Conservation (phyloP, 1,140 invertebrate species). For the Neotoxoptera formosana region DNA sequence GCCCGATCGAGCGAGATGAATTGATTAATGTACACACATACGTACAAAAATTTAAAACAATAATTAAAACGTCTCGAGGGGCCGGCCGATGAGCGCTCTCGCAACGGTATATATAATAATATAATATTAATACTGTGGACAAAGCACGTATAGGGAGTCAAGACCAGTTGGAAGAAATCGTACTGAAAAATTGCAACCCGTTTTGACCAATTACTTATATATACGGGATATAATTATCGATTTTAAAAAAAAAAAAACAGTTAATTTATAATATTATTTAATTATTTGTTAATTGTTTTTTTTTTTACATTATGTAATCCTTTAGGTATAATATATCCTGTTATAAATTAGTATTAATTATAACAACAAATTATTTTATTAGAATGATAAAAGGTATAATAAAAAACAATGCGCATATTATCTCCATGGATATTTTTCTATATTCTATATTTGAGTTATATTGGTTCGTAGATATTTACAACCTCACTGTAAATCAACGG, state of each 20-base stretch:
- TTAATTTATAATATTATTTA: no score
- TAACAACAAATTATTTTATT: background rate
- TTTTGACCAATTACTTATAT: background rate
- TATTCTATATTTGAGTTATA: no score
- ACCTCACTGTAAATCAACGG: no score
- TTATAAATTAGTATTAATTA: background rate
- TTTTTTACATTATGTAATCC: background rate
- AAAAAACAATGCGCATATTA: background rate
- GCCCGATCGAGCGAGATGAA: background rate
- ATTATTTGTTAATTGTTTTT: background rate
- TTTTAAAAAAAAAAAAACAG: background rate
- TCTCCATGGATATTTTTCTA: background rate
- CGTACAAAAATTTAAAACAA: background rate
- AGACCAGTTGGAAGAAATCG: background rate
- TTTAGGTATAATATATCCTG: no score
- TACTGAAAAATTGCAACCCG: background rate
- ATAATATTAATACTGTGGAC: background rate
- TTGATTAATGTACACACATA: background rate
- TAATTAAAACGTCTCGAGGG: conserved; percentile 15
- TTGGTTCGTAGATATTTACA: no score
- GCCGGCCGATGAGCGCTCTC: background rate
- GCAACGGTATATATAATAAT: background rate
- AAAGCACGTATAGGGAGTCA: background rate
- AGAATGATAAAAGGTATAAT: background rate
- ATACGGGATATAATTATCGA: background rate